Evolutionary conservation across 2,797 vertebrate species (phyloP), one percentile per base, ranked within the genome.

Genomic region (Heliangelus exortis): DNA sequence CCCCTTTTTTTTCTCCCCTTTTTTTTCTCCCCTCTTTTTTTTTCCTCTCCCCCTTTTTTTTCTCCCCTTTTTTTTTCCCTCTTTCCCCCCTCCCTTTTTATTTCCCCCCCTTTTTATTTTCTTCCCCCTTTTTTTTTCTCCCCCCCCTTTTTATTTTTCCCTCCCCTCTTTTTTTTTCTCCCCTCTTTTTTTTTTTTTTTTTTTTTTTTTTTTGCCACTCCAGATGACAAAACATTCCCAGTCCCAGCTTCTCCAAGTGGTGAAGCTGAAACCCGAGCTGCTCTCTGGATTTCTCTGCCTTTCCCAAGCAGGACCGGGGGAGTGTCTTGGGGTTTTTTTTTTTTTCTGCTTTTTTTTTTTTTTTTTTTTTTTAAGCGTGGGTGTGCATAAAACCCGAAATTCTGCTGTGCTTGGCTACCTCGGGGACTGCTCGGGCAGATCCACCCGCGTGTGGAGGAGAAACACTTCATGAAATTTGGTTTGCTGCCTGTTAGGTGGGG

Each of bases 401-500:
- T 91, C 93, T 96, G 92, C 95, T 91, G 83, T 12, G 89, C 93
- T 93, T 72, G 93, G 80, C 95, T 93, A 92, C 95, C 93, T 96
- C 88, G 55, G 92, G 95, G 95, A 90, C 92, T 73, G 13, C 26
- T 86, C 95, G 89, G 93, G 88, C 92, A 95, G 94, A 94, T 84
- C 48, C 31, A 69, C 96, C 45, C 39, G 36, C 36, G 83, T 29
- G 86, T 94, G 96, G 34, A 94, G 96, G 92, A 96, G 96, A 92
- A 94, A 84, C 19, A 1, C 88, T 88, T 80, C 83, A 12, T 43
- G 88, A 86, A 66, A 94, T n/a, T 7, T 39, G 34, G 41, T 67
- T 90, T 66, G 92, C 89, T 43, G 95, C 72, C 25, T 89, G 80
- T 36, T 36, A 10, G 34, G 34, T 36, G 34, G 71, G 5, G 78